These are phyloP conservation scores for Pemphredon lugubris DNA, from an alignment of 2,888 invertebrate species.

Conservation along the genomic window DNA sequence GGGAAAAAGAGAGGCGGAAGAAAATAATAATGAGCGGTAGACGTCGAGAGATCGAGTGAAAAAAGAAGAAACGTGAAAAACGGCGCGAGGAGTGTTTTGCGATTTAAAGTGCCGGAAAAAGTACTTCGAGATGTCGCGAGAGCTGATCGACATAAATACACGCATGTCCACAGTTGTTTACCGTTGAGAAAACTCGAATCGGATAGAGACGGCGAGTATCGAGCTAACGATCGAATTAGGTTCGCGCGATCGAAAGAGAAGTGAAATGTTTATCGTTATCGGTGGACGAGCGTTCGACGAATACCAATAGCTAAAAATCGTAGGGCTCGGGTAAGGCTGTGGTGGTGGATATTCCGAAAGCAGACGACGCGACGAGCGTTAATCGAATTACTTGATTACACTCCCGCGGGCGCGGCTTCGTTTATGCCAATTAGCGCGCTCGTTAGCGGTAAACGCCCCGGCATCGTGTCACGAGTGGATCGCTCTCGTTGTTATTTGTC, in stretches of 20 bases:
- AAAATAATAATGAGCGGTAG: slow-evolving; percentile 15
- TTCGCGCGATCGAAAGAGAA: too few relatives aligned
- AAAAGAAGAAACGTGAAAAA: slow-evolving; percentile 19
- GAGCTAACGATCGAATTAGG: neutral
- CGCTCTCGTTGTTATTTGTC: slow-evolving; percentile 55
- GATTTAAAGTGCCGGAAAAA: slow-evolving; percentile 19
- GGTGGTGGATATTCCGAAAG: slow-evolving; percentile 41
- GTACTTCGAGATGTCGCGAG: slow-evolving; percentile 5
- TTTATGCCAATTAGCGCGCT: slow-evolving; percentile 72
- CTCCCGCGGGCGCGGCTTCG: slow-evolving; percentile 64
- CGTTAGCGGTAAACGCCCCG: slow-evolving; percentile 68
- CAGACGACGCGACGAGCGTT: slow-evolving; percentile 47
- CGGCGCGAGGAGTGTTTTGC: neutral
- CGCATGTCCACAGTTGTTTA: neutral
- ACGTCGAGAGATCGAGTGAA: slow-evolving; percentile 1
- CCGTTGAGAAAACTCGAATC: neutral
- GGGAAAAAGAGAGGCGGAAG: neutral
- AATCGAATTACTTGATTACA: slow-evolving; percentile 61
- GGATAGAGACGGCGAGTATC: neutral
- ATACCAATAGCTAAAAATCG: too few relatives aligned
- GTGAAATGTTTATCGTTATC: too few relatives aligned
- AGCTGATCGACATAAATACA: slow-evolving; percentile 1
- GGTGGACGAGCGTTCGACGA: too few relatives aligned
- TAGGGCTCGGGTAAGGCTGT: too few relatives aligned
- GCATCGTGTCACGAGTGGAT: slow-evolving; percentile 56